phyloP scores from a whole-genome alignment of 2,888 invertebrate genomes.

The Syritta pipiens region DNA sequence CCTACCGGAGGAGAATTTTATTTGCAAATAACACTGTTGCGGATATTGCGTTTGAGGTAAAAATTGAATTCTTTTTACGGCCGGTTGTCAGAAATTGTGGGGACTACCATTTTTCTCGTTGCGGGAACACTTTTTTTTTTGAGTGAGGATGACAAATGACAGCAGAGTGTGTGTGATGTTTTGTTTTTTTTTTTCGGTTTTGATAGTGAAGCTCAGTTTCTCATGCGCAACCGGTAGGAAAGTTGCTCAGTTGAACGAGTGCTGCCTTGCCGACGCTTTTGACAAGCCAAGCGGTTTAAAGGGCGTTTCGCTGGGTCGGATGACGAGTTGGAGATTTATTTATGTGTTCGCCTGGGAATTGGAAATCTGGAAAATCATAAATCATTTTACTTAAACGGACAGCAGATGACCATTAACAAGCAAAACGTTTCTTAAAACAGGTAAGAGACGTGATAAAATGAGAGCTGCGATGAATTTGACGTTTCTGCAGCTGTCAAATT shows the following conservation, averaged over 20 bases:
- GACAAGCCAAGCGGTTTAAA: conserved; percentile 6
- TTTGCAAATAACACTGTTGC: background rate
- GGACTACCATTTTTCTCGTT: conserved; percentile 68
- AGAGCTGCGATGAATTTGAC: no score
- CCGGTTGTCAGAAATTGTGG: conserved; percentile 65
- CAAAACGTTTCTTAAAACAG: no score
- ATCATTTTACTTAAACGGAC: no score
- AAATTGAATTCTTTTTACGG: conserved; percentile 48
- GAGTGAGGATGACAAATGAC: conserved; percentile 60
- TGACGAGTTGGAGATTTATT: no score
- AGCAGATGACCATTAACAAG: no score
- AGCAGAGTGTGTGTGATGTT: conserved; percentile 42
- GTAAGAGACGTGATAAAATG: no score
- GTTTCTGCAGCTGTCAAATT: no score
- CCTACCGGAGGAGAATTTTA: background rate
- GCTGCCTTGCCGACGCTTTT: conserved; percentile 28
- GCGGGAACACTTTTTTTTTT: conserved; percentile 38
- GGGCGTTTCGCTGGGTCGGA: background rate
- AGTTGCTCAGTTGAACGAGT: conserved; percentile 38
- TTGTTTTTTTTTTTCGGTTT: conserved; percentile 12
- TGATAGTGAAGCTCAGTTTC: conserved; percentile 20
- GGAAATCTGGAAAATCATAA: no score
- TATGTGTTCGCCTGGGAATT: no score
- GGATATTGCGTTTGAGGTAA: conserved; percentile 6
- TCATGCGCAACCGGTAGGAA: conserved; percentile 41